A percentile compares a stretch with the other conserved stretches of the same genome.
phyloP scores from a whole-genome alignment of 2,888 invertebrate genomes.

The Abscondita cerata region DNA sequence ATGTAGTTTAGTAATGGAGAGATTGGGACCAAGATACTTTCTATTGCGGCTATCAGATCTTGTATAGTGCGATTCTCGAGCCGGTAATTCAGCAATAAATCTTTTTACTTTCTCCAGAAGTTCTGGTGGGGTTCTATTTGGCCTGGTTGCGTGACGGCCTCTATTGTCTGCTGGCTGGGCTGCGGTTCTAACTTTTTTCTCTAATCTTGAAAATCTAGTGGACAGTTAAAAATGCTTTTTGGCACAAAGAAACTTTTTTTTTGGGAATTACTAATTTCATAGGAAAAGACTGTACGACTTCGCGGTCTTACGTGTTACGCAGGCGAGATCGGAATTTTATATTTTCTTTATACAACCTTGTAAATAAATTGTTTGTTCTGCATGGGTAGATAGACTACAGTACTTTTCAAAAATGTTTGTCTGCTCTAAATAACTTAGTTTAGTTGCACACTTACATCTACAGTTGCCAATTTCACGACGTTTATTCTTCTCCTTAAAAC shows the following conservation, averaged over 20 bases:
- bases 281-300: too few relatives aligned
- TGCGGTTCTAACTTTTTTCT: background rate
- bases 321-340: slow-evolving; percentile 10
- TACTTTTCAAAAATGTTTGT: slow-evolving; percentile 8
- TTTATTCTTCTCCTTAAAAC: too few relatives aligned
- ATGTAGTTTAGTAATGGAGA: background rate
- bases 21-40: too few relatives aligned
- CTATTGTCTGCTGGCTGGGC: background rate
- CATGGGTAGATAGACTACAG: slow-evolving; percentile 9
- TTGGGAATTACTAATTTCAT: too few relatives aligned
- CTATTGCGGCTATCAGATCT: too few relatives aligned
- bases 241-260: background rate
- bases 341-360: slow-evolving; percentile 18
- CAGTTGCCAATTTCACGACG: slow-evolving; percentile 10
- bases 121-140: background rate
- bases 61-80: background rate
- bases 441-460: slow-evolving; percentile 7
- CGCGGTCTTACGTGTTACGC: background rate
- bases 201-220: background rate
- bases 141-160: background rate
- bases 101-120: background rate
- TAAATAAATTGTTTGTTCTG: slow-evolving; percentile 17
- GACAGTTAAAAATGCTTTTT: background rate
- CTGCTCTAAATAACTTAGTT: background rate
- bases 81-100: background rate